phyloP scores from a whole-genome alignment of 2,888 invertebrate species.

The Caradrina clavipalpis region DNA sequence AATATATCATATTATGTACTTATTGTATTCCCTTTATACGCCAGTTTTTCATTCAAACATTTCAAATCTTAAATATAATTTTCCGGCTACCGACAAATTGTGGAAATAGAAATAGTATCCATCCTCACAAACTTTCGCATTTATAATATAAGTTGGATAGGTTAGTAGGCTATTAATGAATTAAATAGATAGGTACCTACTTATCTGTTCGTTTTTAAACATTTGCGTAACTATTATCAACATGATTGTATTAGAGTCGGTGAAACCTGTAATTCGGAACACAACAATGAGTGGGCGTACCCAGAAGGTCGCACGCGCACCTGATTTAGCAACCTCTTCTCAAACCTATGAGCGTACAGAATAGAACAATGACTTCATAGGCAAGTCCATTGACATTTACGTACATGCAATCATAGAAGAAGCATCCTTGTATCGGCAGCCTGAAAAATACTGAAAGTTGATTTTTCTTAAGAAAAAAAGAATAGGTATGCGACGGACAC shows the following conservation, averaged over 20 bases:
- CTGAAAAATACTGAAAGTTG: not conserved
- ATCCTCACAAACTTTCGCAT: too few species aligned
- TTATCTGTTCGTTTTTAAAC: conserved; percentile 1
- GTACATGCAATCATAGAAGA: not conserved
- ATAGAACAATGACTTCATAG: not conserved
- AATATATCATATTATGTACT: not conserved
- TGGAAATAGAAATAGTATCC: not conserved
- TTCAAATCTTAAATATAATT: not conserved
- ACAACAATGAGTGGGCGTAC: conserved; percentile 8
- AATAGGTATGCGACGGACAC: conserved; percentile 48
- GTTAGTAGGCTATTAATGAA: not conserved
- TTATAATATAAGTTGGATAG: too few species aligned
- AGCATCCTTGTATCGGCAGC: not conserved
- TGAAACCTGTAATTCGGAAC: conserved; percentile 11
- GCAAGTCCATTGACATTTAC: not conserved
- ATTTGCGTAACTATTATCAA: not conserved
- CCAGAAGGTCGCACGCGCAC: conserved; percentile 22
- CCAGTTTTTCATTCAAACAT: not conserved
- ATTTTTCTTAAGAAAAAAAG: conserved; percentile 2
- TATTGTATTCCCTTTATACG: not conserved
- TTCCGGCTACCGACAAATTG: not conserved
- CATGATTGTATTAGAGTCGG: not conserved
- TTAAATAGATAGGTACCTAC: too few species aligned
- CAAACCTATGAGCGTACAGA: not conserved
- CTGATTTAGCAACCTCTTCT: conserved; percentile 19